These are phyloP conservation scores for Cyanoliseus patagonus DNA, from an alignment of 2,113 vertebrate genomes.

Conservation along the genomic window DNA sequence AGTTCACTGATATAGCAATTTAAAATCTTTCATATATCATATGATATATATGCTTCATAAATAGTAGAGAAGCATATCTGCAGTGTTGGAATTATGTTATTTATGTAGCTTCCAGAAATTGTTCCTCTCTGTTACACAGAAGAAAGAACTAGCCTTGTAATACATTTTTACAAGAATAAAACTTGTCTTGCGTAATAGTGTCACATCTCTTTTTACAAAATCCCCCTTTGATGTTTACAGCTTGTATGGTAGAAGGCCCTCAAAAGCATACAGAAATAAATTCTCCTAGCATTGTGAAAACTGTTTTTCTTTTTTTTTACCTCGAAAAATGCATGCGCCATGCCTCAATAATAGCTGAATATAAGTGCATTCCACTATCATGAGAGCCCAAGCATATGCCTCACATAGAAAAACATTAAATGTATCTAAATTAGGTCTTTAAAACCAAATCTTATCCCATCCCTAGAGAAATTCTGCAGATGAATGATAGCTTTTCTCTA, in stretches of 20 bases:
- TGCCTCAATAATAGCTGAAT: not conserved
- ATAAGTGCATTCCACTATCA: not conserved
- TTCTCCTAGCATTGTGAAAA: not conserved
- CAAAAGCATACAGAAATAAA: not conserved
- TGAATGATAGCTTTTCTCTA: not conserved
- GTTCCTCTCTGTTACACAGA: not conserved
- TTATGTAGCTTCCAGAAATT: not conserved
- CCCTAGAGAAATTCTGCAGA: not conserved
- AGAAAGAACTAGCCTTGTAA: not conserved
- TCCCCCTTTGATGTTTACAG: not conserved
- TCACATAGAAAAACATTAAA: not conserved
- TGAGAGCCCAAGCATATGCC: not conserved
- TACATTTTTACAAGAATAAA: not conserved
- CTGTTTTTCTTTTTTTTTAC: not conserved
- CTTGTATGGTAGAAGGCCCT: not conserved
- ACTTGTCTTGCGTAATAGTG: not conserved
- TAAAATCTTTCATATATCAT: not conserved
- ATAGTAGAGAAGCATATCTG: not conserved
- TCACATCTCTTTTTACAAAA: not conserved
- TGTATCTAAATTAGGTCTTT: not conserved
- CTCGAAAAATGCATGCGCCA: not conserved
- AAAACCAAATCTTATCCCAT: not conserved
- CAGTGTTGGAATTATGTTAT: not conserved
- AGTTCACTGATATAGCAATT: not conserved
- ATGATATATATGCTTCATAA: not conserved